Conservation (phyloP, 2,797 vertebrate species). For the Myiotriccus ornatus region DNA sequence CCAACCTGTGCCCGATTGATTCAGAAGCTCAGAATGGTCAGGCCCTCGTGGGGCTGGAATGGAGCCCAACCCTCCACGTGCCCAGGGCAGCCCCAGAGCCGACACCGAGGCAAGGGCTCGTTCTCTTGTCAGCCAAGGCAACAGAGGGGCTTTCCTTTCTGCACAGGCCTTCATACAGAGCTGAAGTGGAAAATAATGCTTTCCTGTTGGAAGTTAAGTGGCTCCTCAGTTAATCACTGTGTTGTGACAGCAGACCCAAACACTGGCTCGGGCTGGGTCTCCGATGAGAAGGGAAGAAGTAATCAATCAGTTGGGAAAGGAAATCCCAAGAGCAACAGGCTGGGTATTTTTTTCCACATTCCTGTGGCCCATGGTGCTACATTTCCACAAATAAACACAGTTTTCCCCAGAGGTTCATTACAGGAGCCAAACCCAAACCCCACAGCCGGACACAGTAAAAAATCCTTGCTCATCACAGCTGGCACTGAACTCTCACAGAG, state of each 20-base stretch:
- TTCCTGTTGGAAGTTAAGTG: conserved; percentile 33
- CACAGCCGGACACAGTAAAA: not conserved
- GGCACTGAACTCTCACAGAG: not conserved
- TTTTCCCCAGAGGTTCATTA: not conserved
- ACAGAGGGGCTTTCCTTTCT: not conserved
- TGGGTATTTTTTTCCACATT: not conserved
- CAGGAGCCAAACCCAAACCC: not conserved
- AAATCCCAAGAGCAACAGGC: not conserved
- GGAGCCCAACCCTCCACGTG: fast-evolving
- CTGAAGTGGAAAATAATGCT: not conserved
- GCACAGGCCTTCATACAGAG: conserved; percentile 15
- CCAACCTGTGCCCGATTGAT: not conserved
- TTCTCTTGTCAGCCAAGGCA: not conserved
- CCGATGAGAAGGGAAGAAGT: not conserved
- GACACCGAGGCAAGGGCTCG: fast-evolving
- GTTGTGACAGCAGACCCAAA: conserved; percentile 13
- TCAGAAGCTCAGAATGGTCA: not conserved
- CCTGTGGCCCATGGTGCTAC: fast-evolving
- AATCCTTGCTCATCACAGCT: not conserved
- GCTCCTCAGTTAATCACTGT: conserved; percentile 30
- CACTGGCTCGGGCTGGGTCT: not conserved
- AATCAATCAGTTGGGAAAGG: conserved; percentile 32
- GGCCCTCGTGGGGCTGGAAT: not conserved
- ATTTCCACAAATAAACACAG: not conserved
- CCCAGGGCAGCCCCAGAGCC: not conserved